phyloP scores from a whole-genome alignment of 2,888 invertebrate species.

The Leptopilina myrica region DNA sequence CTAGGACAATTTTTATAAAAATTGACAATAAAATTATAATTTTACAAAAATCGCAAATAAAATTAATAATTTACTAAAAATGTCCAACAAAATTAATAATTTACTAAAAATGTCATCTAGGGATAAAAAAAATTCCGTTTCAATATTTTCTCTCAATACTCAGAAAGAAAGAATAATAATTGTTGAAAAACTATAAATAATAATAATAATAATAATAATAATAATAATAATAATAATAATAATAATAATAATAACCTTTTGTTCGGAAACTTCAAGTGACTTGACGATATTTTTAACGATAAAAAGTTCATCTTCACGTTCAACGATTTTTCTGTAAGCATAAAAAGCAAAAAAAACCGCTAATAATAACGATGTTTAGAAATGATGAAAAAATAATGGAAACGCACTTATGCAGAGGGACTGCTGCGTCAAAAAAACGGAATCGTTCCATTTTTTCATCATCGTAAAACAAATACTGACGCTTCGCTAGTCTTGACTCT shows the following conservation, averaged over 20 bases:
- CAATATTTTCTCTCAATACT: no score
- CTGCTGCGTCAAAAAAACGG: slow-evolving; percentile 21
- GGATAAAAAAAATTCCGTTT: no score
- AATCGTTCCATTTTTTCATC: not conserved
- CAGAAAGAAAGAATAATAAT: no score
- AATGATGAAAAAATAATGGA: slow-evolving; percentile 21
- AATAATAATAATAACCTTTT: slow-evolving; percentile 77
- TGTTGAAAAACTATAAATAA: no score
- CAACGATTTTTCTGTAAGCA: slow-evolving; percentile 80
- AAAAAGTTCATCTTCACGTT: slow-evolving; percentile 84
- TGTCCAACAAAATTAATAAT: no score
- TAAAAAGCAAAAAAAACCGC: not conserved
- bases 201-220: slow-evolving; percentile 50
- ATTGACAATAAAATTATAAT: no score
- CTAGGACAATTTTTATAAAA: no score
- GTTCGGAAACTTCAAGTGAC: slow-evolving; percentile 83
- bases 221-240: slow-evolving; percentile 53
- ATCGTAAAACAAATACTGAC: slow-evolving; percentile 69
- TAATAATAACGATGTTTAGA: slow-evolving; percentile 14
- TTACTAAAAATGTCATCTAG: no score
- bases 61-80: no score
- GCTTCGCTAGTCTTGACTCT: slow-evolving; percentile 82
- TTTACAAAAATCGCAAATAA: no score
- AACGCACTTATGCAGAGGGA: slow-evolving; percentile 37
- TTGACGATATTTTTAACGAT: slow-evolving; percentile 85